phyloP scores from a whole-genome alignment of 2,113 vertebrate species.

The Oenanthe melanoleuca region DNA sequence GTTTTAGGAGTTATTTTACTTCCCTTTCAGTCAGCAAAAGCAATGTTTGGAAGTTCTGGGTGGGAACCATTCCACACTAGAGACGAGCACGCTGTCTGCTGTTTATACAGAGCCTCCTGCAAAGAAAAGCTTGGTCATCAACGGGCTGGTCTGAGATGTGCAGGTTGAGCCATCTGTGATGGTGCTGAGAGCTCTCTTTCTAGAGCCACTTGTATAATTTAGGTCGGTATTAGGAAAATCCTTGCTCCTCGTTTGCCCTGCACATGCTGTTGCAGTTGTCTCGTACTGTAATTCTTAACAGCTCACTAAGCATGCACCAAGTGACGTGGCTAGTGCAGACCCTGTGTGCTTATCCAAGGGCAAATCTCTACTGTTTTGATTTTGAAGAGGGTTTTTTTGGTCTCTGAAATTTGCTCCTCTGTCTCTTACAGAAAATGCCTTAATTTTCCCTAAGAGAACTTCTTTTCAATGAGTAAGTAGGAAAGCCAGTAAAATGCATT shows the following conservation, averaged over 20 bases:
- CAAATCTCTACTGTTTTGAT: neutral
- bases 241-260: neutral
- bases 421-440: neutral
- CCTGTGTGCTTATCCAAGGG: neutral
- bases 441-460: neutral
- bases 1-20: neutral
- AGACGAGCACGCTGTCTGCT: too few species aligned
- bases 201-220: neutral
- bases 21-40: neutral
- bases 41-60: neutral
- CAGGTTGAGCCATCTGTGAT: neutral
- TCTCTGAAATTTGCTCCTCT: neutral
- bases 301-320: neutral
- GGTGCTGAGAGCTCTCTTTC: neutral
- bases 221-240: neutral
- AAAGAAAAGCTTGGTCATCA: fast-evolving
- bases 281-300: neutral
- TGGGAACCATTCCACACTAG: neutral
- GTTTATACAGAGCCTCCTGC: neutral
- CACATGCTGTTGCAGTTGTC: neutral
- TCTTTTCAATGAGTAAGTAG: neutral
- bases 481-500: neutral
- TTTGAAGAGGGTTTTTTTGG: neutral
- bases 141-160: fast-evolving
- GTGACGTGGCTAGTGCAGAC: neutral